Evolutionary conservation across 1,140 invertebrate species (phyloP).

Genomic region (Aphaenogaster ashmeadi): DNA sequence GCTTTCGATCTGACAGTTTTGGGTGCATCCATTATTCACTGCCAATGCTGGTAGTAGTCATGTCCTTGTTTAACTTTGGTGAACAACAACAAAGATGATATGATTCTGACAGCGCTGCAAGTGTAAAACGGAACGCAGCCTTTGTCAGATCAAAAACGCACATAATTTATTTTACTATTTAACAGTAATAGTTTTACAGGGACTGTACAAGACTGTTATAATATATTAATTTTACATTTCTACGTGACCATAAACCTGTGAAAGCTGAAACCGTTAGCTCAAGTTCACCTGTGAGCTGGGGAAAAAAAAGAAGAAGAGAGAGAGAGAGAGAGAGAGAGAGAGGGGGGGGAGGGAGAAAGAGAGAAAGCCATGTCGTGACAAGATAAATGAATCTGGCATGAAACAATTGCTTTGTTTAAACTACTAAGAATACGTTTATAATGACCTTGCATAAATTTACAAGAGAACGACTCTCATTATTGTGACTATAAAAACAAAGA

Average conservation of each 20-base stretch:
- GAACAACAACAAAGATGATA: too few relatives aligned
- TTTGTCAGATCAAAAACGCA: not conserved
- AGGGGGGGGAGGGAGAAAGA: not conserved
- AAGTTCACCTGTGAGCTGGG: not conserved
- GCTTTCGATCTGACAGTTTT: too few relatives aligned
- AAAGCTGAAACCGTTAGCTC: not conserved
- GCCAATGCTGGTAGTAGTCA: too few relatives aligned
- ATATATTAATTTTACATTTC: not conserved
- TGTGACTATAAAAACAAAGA: not conserved
- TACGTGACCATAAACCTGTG: not conserved
- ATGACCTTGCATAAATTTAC: conserved; percentile 38
- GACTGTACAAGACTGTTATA: not conserved
- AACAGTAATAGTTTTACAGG: not conserved
- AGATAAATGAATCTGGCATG: not conserved
- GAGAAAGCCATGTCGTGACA: conserved; percentile 8
- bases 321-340: not conserved
- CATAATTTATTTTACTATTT: not conserved
- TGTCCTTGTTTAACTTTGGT: too few relatives aligned
- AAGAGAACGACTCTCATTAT: not conserved
- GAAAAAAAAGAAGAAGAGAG: not conserved
- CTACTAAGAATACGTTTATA: not conserved
- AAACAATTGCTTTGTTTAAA: conserved; percentile 34
- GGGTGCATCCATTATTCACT: too few relatives aligned
- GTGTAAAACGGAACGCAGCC: not conserved
- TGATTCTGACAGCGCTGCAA: too few relatives aligned